Evolutionary conservation across 1,140 invertebrate species (phyloP), one percentile per base, ranked within the genome.

Genomic region (Drosophila parabipectinata): DNA sequence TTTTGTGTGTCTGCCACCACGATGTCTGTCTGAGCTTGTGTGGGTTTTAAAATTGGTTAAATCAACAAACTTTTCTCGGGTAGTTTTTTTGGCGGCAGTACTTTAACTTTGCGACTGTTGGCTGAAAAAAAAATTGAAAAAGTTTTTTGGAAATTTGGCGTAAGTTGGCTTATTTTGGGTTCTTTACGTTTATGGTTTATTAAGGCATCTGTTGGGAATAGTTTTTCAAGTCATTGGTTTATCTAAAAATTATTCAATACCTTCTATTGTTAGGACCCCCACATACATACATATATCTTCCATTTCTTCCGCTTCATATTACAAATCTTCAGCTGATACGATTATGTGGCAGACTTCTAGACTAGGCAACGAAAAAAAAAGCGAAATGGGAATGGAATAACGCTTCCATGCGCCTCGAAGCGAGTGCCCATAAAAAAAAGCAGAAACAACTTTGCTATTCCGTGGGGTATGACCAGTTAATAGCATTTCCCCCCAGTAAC

Each of bases 21-120:
- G 15, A 56, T 48, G 45, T 62, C 28, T 56, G 66, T 57, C 64
- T 69, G 64, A 47, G 8, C 26, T 44, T 30, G 64, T 50, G 64
- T 67, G 67, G 67, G 58, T 55, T 68, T 77, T 64, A 60, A 84
- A 84, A 84, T 85, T 87, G 74, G 73, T 85, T 78, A 78, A 85
- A 87, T 85, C 73, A 76, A 77, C 73, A 85, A 87, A 78, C 71
- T 82, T 87, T 85, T 57, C 34, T 21, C 64, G 52, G 18, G 51
- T 56, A 52, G 21, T 73, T 64, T 76, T 52, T 44, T 39, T 39
- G 15, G 26, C 14, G 21, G 21, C n/a, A 26, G 21, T 15, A 61
- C 55, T 75, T 66, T 45, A 83, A 67, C 53, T 76, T 77, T 37
- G 58, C 58, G 64, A 60, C 54, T 74, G 41, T 28, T 28, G 6